phyloP scores from a whole-genome alignment of 1,140 invertebrate genomes.

The Sweltsa coloradensis region DNA sequence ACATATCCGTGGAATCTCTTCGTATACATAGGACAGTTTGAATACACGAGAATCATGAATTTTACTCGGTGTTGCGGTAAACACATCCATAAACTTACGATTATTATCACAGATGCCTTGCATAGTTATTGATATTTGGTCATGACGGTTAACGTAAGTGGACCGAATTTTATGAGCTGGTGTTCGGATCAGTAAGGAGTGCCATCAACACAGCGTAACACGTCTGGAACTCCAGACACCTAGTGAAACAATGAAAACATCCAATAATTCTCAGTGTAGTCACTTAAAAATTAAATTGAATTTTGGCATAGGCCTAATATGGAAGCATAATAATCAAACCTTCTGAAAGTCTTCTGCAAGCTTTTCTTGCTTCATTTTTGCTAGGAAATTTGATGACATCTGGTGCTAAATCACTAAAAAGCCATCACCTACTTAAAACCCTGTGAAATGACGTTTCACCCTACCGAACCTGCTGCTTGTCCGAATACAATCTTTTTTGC shows the following conservation, averaged over 20 bases:
- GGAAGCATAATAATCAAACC: no score
- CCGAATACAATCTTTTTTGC: no score
- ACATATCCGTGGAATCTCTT: conserved; percentile 16
- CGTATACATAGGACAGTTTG: conserved; percentile 12
- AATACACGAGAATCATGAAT: conserved; percentile 20
- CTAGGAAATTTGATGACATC: not conserved
- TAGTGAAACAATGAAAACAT: not conserved
- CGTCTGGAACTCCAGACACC: conserved; percentile 13
- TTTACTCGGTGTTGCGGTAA: conserved; percentile 20
- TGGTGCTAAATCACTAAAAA: conserved; percentile 1
- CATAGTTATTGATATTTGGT: conserved; percentile 19
- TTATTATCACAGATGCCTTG: conserved; percentile 21
- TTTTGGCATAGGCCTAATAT: not conserved
- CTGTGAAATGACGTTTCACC: no score
- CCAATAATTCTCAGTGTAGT: not conserved
- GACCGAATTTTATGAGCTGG: conserved; percentile 17
- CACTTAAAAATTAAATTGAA: not conserved
- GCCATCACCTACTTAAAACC: no score
- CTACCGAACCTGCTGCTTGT: no score
- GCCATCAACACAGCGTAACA: conserved; percentile 20
- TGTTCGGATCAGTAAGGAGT: conserved; percentile 17
- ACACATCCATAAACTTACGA: conserved; percentile 20
- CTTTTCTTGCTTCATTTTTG: not conserved
- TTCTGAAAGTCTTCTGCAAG: not conserved
- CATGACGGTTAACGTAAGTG: conserved; percentile 21